Conservation (phyloP, 1,140 invertebrate genomes). For the Hypsibius dujardini region DNA sequence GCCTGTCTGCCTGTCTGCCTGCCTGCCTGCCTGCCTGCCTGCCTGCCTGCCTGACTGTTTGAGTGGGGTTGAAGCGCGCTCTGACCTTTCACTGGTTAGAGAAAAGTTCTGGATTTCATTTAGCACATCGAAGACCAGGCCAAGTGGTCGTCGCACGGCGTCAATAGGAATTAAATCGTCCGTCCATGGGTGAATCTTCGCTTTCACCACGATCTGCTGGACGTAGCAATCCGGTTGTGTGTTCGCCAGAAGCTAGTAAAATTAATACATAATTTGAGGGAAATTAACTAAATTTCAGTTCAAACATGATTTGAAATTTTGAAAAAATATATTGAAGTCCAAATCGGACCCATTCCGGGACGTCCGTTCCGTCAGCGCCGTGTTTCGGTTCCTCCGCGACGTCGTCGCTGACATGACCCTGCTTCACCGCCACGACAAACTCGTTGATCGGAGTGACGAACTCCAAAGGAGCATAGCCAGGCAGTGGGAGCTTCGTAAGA, state of each 20-base stretch:
- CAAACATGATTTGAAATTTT: not conserved
- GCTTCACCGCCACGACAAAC: conserved; percentile 21
- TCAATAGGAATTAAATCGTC: conserved; percentile 58
- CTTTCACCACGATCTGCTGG: conserved; percentile 43
- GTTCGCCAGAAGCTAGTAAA: not conserved
- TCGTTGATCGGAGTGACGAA: conserved; percentile 34
- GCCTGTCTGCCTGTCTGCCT: too few species aligned
- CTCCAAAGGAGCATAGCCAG: conserved; percentile 56
- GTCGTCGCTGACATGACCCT: not conserved
- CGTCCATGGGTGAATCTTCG: conserved; percentile 65
- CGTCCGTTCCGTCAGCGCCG: not conserved
- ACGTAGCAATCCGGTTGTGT: conserved; percentile 50
- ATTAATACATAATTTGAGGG: not conserved
- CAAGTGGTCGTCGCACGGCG: conserved; percentile 66
- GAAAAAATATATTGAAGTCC: not conserved
- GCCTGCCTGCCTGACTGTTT: too few species aligned
- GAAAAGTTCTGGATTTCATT: conserved; percentile 61
- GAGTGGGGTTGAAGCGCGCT: not conserved
- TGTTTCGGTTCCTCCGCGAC: not conserved
- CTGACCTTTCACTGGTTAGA: conserved; percentile 52
- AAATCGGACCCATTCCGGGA: conserved; percentile 7
- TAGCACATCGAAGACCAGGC: conserved; percentile 64
- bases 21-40: too few species aligned
- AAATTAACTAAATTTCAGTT: not conserved
- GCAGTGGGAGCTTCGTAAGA: conserved; percentile 55